Evolutionary conservation across 2,888 invertebrate species (phyloP), one percentile per base, ranked within the genome.

Genomic region (Trypoxylon attenuatum): DNA sequence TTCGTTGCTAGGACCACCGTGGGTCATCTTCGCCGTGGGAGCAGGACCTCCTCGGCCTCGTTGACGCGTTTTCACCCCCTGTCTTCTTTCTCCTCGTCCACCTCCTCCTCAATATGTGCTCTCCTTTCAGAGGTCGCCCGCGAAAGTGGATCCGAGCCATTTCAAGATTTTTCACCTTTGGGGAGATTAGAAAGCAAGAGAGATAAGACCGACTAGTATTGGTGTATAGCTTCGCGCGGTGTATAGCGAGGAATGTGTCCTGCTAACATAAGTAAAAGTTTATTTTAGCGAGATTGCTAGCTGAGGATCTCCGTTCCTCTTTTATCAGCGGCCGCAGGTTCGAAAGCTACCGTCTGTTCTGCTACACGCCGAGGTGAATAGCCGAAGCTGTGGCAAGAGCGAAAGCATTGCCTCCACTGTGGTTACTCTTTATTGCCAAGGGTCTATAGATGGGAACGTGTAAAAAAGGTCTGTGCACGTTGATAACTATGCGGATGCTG

Each of bases 11-110:
- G 53, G 60, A 53, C 60, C 49, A 53, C 47, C 39, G 52, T 53
- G 55, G 42, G 51, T 56, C 60, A 56, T 56, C 59, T 55, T 60
- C 65, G 39, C 60, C 52, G 54, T 55, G 52, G 60, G 60, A 61
- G 65, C 52, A 49, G 41, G 42, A 42, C 19, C 53, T 33, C 51
- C 23, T 29, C 8, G 22, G 42, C 39, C 27, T 8, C n/a, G 39
- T 27, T 8, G 23, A 50, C 27, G 25, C 39, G 25, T 33, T 2
- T 1, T 33, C 13, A 10, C 5, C n/a, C 33, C 1, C 3, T 33
- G 8, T 13, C 33, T 13, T 33, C 13, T 33, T n/a, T n/a, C n/a
- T 13, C 33, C 33, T 33, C 33, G 1, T 33, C 13, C 33, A 5
- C 33, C n/a, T n/a, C n/a, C n/a, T n/a, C n/a, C n/a, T n/a, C n/a